Percentiles rank a stretch among this genome's conserved stretches.
These are phyloP conservation scores for Ailuropoda melanoleuca DNA, from an alignment of 2,113 vertebrate species.

Conservation along the genomic window DNA sequence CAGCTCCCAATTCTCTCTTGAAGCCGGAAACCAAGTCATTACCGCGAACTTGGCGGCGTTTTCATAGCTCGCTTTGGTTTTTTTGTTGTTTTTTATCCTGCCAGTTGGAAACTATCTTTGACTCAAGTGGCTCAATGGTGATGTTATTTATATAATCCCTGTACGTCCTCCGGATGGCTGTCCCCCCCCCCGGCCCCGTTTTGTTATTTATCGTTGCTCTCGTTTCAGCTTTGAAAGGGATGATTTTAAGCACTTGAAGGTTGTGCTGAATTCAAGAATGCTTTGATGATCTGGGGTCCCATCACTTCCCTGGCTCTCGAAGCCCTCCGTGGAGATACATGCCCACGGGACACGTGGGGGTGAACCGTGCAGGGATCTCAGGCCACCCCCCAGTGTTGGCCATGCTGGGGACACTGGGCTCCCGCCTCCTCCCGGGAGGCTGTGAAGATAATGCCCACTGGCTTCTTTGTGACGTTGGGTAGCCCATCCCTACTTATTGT, in stretches of 20 bases:
- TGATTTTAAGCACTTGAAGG: background rate
- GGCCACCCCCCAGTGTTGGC: background rate
- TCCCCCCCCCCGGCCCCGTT: background rate
- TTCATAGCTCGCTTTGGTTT: background rate
- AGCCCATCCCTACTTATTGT: background rate
- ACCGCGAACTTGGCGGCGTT: background rate
- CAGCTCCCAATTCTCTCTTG: background rate
- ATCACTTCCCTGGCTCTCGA: background rate
- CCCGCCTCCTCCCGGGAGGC: background rate
- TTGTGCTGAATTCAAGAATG: background rate
- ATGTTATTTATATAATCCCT: conserved; percentile 32
- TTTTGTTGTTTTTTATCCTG: background rate
- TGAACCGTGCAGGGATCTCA: background rate
- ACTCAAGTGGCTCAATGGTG: background rate
- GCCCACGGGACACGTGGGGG: background rate
- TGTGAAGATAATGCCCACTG: rapidly evolving
- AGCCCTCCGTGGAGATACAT: rapidly evolving
- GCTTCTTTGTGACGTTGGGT: background rate
- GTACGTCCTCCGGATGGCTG: background rate
- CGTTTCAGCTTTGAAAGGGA: conserved; percentile 45
- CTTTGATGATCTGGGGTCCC: background rate
- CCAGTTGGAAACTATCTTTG: background rate
- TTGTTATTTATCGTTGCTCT: background rate
- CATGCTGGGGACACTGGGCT: background rate
- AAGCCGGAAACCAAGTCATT: background rate